Conservation (phyloP, 2,113 vertebrate genomes). For the Gorsachius goisagi region DNA sequence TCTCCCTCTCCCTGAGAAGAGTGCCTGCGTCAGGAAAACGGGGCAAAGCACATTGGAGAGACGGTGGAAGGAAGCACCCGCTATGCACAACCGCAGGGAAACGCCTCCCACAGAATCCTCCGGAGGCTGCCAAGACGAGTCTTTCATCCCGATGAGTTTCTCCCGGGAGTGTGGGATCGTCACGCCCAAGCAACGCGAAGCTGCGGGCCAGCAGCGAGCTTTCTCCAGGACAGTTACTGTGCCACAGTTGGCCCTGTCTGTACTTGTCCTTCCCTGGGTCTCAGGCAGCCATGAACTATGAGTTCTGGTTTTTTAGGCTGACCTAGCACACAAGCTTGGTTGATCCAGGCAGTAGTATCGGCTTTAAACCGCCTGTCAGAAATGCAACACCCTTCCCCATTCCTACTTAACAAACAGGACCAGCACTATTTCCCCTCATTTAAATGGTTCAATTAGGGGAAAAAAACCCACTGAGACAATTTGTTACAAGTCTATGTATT, state of each 20-base stretch:
- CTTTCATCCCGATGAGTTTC: neutral
- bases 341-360: neutral
- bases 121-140: neutral
- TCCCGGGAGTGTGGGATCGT: neutral
- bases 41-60: neutral
- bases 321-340: neutral
- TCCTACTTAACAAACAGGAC: neutral
- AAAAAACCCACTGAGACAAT: accelerated
- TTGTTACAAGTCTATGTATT: neutral
- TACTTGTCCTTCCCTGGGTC: neutral
- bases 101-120: neutral
- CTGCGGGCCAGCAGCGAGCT: neutral
- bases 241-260: neutral
- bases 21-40: neutral
- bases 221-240: neutral
- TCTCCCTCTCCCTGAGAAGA: neutral
- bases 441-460: accelerated
- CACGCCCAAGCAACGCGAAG: neutral
- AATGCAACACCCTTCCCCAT: accelerated
- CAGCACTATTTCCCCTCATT: neutral
- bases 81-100: neutral
- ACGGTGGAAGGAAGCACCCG: neutral
- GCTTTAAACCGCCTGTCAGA: neutral
- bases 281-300: accelerated
- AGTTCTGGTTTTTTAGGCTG: neutral